Evolutionary conservation across 2,888 invertebrate genomes (phyloP), one percentile per base, ranked within the genome.

Genomic region (Colletes collaris): DNA sequence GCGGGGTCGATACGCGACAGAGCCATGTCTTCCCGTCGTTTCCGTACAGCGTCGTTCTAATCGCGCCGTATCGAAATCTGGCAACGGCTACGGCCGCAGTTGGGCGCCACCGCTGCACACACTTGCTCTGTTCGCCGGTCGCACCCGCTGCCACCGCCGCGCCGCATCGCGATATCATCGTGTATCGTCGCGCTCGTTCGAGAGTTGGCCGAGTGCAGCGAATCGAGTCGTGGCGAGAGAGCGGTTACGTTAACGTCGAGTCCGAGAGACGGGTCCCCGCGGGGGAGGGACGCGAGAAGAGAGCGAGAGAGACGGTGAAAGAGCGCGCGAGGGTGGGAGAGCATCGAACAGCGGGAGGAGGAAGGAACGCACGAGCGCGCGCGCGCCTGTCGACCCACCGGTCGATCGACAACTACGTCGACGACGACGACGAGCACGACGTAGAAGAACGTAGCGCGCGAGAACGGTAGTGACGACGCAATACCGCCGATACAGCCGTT

Each of bases 1-100:
- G 91, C 91, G 91, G 91, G 91, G 91, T 92, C 91, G 91, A 92
- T 92, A 92, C 87, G 73, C 69, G 76, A 62, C 77, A 68, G 50
- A 68, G 68, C 49, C 75, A 84, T 81, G 86, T 85, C 86, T 88
- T 88, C 85, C 82, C 84, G 76, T 86, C 86, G 86, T 86, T 87
- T 89, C 85, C 87, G 86, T 85, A 79, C 85, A 84, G 84, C 85
- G 87, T 88, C 87, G 88, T 87, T 88, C 86, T 88, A 86, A 87
- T 88, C 86, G 87, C 82, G 70, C 66, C 73, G 79, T 60, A 85
- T 87, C 78, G 75, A 83, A 83, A 83, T 74, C 74, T 81, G 85
- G 69, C 76, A 78, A 50, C 71, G 77, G 65, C 73, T 73, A 62
- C 67, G 55, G 66, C 70, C 83, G 68, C 73, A 70, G 82, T 73